Percentiles rank a stretch among this genome's conserved stretches.
phyloP scores from a whole-genome alignment of 2,113 vertebrate species.

The Oryzias curvinotus region DNA sequence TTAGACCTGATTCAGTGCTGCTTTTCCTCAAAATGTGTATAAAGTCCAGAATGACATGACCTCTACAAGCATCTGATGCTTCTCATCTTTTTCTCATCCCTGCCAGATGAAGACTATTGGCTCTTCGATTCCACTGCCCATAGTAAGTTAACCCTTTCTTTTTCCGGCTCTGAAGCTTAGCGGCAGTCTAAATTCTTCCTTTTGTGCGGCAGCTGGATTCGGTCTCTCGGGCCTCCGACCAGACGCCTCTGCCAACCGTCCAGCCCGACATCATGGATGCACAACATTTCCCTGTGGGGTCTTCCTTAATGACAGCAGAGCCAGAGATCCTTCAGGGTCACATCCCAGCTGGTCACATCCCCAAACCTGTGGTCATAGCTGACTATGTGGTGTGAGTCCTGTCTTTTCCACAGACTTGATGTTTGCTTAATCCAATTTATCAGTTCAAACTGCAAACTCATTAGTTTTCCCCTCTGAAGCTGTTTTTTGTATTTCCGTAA shows the following conservation, averaged over 20 bases:
- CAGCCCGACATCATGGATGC: slow-evolving; percentile 54
- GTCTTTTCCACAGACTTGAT: background rate
- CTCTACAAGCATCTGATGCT: background rate
- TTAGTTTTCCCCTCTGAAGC: too few relatives aligned
- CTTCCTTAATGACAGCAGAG: slow-evolving; percentile 64
- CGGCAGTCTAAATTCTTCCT: background rate
- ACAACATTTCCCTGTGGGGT: background rate
- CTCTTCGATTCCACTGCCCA: slow-evolving; percentile 68
- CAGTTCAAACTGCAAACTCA: too few relatives aligned
- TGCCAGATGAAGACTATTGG: slow-evolving; percentile 79
- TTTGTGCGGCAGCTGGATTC: slow-evolving; percentile 49
- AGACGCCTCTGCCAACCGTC: slow-evolving; percentile 59
- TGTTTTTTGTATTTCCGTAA: too few relatives aligned
- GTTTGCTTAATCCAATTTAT: too few relatives aligned
- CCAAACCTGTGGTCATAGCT: slow-evolving; percentile 91
- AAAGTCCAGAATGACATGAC: background rate
- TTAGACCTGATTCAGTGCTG: too few relatives aligned
- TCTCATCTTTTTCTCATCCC: background rate
- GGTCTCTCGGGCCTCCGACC: slow-evolving; percentile 56
- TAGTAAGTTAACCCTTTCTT: slow-evolving; percentile 43
- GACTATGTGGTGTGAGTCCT: slow-evolving; percentile 92
- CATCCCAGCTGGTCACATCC: slow-evolving; percentile 92
- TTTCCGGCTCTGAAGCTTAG: background rate
- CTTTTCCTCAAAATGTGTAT: background rate
- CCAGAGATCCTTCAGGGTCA: slow-evolving; percentile 86